Evolutionary conservation across 2,797 vertebrate genomes (phyloP).

Genomic region (Pseudochirops cupreus): DNA sequence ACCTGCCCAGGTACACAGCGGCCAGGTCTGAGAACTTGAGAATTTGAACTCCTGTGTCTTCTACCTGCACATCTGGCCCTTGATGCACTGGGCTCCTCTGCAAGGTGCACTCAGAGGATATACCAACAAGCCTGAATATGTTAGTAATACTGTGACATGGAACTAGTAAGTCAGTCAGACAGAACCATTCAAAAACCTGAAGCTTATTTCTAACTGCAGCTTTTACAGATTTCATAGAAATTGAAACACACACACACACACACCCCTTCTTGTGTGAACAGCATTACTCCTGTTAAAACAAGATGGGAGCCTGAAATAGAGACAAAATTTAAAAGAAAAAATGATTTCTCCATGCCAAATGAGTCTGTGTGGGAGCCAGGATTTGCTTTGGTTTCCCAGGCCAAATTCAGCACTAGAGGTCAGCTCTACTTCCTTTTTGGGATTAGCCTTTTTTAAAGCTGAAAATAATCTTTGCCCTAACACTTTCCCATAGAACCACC

Average conservation of each 20-base stretch:
- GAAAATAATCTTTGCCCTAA: neutral
- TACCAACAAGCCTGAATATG: too few species aligned
- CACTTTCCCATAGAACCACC: neutral
- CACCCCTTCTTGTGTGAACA: neutral
- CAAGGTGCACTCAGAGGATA: neutral
- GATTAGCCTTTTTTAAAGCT: neutral
- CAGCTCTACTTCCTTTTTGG: neutral
- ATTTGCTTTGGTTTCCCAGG: neutral
- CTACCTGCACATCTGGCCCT: too few species aligned
- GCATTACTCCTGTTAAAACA: neutral
- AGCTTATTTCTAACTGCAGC: neutral
- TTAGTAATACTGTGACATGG: neutral
- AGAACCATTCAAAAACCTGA: neutral
- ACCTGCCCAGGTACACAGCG: neutral
- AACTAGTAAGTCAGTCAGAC: neutral
- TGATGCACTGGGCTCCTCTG: neutral
- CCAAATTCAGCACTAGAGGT: neutral
- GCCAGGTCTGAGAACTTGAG: neutral
- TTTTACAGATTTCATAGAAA: neutral
- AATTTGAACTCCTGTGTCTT: too few species aligned
- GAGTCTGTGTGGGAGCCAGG: neutral
- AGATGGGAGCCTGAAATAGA: neutral
- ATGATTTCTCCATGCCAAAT: neutral
- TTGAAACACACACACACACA: neutral
- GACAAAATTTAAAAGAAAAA: neutral